Conservation (phyloP, 2,888 invertebrate species). For the Lochmaea crataegi region DNA sequence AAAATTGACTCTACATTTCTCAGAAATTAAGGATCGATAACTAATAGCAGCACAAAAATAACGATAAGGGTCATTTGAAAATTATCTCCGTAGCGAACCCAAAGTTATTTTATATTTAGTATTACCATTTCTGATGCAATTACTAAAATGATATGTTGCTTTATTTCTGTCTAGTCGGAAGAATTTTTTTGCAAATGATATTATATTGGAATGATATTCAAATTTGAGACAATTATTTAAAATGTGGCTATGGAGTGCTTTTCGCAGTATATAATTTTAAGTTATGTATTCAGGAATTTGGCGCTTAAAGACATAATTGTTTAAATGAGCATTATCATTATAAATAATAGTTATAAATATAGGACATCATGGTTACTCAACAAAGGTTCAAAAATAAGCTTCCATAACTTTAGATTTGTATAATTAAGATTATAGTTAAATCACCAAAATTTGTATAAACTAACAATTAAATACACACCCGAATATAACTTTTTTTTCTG, state of each 20-base stretch:
- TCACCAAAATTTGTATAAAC: no score
- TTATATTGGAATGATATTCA: constrained; percentile 22
- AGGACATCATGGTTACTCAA: no score
- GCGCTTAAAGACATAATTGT: not conserved
- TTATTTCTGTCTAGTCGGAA: constrained; percentile 8
- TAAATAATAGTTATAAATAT: no score
- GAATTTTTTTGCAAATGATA: constrained; percentile 20
- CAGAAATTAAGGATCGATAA: not conserved
- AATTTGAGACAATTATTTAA: constrained; percentile 15
- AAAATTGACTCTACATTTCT: not conserved
- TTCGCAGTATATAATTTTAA: constrained; percentile 9
- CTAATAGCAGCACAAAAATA: constrained; percentile 4
- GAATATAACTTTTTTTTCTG: no score
- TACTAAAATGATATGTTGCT: constrained; percentile 20
- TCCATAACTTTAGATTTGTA: no score
- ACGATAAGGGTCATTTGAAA: constrained; percentile 9
- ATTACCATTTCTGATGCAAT: not conserved
- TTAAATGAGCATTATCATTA: not conserved
- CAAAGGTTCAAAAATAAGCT: no score
- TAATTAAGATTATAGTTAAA: no score
- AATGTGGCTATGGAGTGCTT: not conserved
- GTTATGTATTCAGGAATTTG: not conserved
- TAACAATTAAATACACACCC: no score
- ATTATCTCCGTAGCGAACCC: not conserved
- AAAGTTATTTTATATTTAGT: not conserved